Evolutionary conservation across 2,113 vertebrate genomes (phyloP), one percentile per base, ranked within the genome.

Genomic region (Chaetodon auriga): DNA sequence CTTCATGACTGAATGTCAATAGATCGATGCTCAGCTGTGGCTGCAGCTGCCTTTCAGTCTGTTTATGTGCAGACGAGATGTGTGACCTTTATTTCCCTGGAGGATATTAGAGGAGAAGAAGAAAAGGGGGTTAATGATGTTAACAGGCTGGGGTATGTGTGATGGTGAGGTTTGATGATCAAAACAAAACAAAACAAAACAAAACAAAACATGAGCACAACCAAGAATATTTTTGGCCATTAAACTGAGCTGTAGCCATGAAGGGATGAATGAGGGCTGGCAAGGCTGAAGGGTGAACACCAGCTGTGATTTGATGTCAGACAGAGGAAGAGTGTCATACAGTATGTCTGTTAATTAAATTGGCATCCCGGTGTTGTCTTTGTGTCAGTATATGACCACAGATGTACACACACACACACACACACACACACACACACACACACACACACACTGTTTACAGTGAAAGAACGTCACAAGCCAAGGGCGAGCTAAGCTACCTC

Each of bases 41-140:
- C 61, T 48, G 55, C 35, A 16, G 36, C 12, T 45, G 41, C 61
- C 21, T 68, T n/a, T 49, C 23, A 16, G 12, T 19, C 35, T 77
- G 43, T 63, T 63, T 30, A 25, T 60, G 61, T 48, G 16, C 10
- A 4, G 21, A 69, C 23, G 64, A 66, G 43, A 70, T 57, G 75
- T 76, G 55, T 54, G 57, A 62, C 58, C 61, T 69, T 76, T 72
- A 48, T 35, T 81, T 75, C 54, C 77, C 68, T 16, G 1, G 72
- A 53, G 64, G 30, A 43, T 8, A 19, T 2, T 2, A 38, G 58
- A 55, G 41, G 43, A 53, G 68, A 62, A 43, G n/a, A 73, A 18
- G 14, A 75, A 66, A 12, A 36, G 16, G 16, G 12, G 14, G 5
- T 12, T 60, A 25, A 36, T 61, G 18, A 36, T 61, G 46, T 25